Evolutionary conservation across 2,113 vertebrate species (phyloP), one percentile per base, ranked within the genome.

Genomic region (Hyperopisus bebe): DNA sequence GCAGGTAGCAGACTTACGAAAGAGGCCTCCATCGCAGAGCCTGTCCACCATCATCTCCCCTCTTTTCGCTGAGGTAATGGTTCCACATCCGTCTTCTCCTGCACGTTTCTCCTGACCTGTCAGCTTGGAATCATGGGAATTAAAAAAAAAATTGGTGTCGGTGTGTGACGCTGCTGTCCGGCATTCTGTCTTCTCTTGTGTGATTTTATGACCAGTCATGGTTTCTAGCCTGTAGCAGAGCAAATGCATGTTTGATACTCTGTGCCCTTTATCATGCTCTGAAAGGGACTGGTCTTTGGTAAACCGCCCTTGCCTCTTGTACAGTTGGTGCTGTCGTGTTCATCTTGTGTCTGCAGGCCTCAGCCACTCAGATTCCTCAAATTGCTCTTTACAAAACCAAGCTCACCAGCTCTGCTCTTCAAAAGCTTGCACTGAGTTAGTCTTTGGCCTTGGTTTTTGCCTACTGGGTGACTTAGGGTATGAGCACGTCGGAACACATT

Each of bases 21-120:
- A 97, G 96, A 97, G 97, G 95, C 97, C 97, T 94, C 96, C 97
- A 90, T 99, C 98, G 91, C 97, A 98, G 91, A 98, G 97, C 93
- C 95, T 99, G 92, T 95, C 97, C 91, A 97, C 98, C 47, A 95
- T 99, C 94, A 98, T 99, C 93, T 97, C 97, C 90, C 98, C 98
- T 89, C 95, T 98, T 39, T 96, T 99, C 94, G 95, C 96, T 47
- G 98, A 99, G 97, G 98, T 99, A 95, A 95, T 93, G n/a, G 31
- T 87, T 31, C 50, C 4, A 2, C 27, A 21, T 6, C 27, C 50
- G 2, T 55, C 24, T 7, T 13, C 6, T 35, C 27, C 50, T 19
- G 10, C 47, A 3, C 27, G 21, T 53, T 39, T 55, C 47, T 8
- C 31, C 10, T 53, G 15, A 13, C n/a, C 47, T 15, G 83, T 47